Conservation (phyloP, 2,888 invertebrate genomes). For the Ophion costatus region DNA sequence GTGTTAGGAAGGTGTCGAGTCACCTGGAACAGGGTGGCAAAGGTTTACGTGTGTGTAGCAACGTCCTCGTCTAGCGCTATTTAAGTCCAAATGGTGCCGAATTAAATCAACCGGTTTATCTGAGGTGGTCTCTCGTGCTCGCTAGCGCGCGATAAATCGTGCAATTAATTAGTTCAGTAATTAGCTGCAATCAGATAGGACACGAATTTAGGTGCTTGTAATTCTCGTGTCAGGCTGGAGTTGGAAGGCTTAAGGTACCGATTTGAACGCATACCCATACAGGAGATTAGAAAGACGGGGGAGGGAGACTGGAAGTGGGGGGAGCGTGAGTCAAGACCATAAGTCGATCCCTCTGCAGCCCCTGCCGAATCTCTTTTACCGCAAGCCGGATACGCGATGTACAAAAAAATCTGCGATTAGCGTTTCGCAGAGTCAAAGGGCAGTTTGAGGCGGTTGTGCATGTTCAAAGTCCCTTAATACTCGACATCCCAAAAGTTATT, state of each 20-base stretch:
- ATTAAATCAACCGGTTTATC: constrained; percentile 80
- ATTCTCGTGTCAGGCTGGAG: constrained; percentile 67
- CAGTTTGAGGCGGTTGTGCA: constrained; percentile 14
- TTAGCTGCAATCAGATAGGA: constrained; percentile 80
- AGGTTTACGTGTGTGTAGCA: constrained; percentile 33
- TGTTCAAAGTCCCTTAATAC: constrained; percentile 48
- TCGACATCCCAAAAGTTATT: constrained; percentile 8
- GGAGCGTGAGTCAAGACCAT: constrained; percentile 77
- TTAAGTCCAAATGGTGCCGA: constrained; percentile 68
- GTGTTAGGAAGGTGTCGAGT: constrained; percentile 60
- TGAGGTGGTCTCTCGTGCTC: constrained; percentile 57
- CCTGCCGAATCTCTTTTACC: not conserved
- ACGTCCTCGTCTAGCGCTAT: constrained; percentile 45
- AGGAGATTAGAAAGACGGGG: constrained; percentile 18
- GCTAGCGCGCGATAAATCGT: constrained; percentile 76
- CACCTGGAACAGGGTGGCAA: constrained; percentile 47
- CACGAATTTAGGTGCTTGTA: constrained; percentile 78
- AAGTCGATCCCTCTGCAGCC: constrained; percentile 66
- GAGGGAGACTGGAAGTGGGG: constrained; percentile 1
- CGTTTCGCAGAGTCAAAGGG: constrained; percentile 37
- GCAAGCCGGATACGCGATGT: not conserved
- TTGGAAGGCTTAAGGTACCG: constrained; percentile 16
- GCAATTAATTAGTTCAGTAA: constrained; percentile 81
- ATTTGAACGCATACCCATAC: constrained; percentile 1
- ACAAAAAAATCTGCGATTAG: constrained; percentile 71